Evolutionary conservation across 2,797 vertebrate genomes (phyloP), one percentile per base, ranked within the genome.

Genomic region (Crocidura indochinensis): DNA sequence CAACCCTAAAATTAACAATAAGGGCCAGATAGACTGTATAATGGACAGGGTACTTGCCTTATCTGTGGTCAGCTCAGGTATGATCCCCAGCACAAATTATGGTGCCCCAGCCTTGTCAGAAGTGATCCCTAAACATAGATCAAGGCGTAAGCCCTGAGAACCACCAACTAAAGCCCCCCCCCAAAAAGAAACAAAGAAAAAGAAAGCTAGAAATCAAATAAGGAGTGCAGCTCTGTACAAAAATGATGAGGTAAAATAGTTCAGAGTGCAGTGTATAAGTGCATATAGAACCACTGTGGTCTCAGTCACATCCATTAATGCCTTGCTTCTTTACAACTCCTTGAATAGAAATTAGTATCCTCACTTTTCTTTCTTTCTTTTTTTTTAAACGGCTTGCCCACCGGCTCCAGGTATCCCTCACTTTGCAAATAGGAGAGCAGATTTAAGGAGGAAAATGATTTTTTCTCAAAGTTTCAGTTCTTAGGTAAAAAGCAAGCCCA

Each of bases 381-480:
- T 38, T 38, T 38, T 38, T 38, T 38, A 2, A 38, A 38, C 38
- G 38, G 5, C 38, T 5, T 5, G 5, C 38, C 38, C 38, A 5
- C 38, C 38, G 5, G 38, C 38, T 38, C 38, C 38, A 38, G 38
- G 38, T 38, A 38, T 38, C 38, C 38, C 26, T 67, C 84, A 68
- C 62, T 88, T 91, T 46, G 7, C 51, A 80, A 92, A 44, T 5
- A 10, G 53, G 29, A 71, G 89, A 75, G 38, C 2, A 47, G 51
- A 71, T 62, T 92, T 56, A 69, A 73, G 89, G 51, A 86, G 84
- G 31, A 44, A 27, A 65, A 24, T 65, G 62, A 27, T 65, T 24
- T 73, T 87, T 84, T 72, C 81, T 38, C 62, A 87, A 79, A n/a
- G 47, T 8, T 84, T 56, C 56, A 77, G 15, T 17, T 93, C 53